phyloP scores from a whole-genome alignment of 1,140 invertebrate species.

The Drosophila subobscura region DNA sequence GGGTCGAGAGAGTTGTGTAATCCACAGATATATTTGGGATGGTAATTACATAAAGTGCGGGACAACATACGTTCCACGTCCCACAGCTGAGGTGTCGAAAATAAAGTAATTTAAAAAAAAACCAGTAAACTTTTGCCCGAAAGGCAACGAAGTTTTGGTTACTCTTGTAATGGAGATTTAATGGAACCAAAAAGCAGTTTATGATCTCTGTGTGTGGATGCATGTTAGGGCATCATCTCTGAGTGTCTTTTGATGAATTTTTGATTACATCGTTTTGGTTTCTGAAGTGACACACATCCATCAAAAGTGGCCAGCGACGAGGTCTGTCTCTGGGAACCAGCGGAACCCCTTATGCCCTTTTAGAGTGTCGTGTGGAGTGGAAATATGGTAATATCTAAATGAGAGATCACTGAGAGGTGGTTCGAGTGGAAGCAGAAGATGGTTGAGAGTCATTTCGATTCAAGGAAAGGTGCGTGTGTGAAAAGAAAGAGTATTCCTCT shows the following conservation, averaged over 20 bases:
- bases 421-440: too few relatives aligned
- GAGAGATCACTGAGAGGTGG: too few relatives aligned
- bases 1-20: conserved; percentile 58
- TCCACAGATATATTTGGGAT: conserved; percentile 3
- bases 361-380: conserved; percentile 6
- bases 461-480: conserved; percentile 11
- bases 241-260: conserved; percentile 30
- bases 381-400: background rate
- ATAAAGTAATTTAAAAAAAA: conserved; percentile 52
- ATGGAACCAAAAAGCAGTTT: conserved; percentile 12
- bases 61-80: conserved; percentile 34
- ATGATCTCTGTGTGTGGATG: conserved; percentile 4
- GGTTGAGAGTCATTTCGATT: background rate
- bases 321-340: conserved; percentile 16
- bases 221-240: conserved; percentile 12
- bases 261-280: conserved; percentile 31
- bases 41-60: conserved; percentile 67
- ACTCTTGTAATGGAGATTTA: conserved; percentile 42
- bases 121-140: background rate
- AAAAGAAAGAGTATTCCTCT: background rate
- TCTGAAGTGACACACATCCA: conserved; percentile 43
- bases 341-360: conserved; percentile 15
- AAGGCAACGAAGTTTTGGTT: conserved; percentile 17
- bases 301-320: conserved; percentile 20
- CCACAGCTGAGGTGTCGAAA: conserved; percentile 51